These are phyloP conservation scores for Psilanteris sp. DNA, from an alignment of 1,140 invertebrate species.

Conservation along the genomic window DNA sequence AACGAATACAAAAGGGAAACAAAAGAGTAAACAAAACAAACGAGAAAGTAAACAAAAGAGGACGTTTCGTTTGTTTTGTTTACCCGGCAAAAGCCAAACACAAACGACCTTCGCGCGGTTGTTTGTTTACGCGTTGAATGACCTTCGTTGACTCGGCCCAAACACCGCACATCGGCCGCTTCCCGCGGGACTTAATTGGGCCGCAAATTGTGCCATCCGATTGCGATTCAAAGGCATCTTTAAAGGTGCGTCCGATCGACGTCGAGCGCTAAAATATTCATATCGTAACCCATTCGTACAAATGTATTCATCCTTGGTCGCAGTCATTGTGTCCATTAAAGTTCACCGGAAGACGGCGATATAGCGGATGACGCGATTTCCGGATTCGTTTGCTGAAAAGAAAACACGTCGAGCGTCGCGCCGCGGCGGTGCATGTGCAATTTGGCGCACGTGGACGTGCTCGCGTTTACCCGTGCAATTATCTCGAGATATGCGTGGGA, in stretches of 20 bases:
- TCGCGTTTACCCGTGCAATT: constrained; percentile 38
- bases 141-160: too few relatives aligned
- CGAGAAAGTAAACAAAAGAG: too few relatives aligned
- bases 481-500: constrained; percentile 42
- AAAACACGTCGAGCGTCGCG: constrained; percentile 12
- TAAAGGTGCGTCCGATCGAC: not conserved
- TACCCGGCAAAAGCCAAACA: too few relatives aligned
- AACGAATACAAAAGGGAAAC: too few relatives aligned
- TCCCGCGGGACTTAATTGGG: not conserved
- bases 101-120: too few relatives aligned
- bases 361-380: constrained; percentile 69
- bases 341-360: constrained; percentile 64
- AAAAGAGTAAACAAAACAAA: too few relatives aligned
- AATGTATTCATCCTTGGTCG: constrained; percentile 47
- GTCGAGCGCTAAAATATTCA: constrained; percentile 30
- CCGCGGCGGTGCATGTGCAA: constrained; percentile 17
- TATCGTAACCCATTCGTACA: constrained; percentile 34
- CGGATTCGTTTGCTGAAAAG: constrained; percentile 57
- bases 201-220: not conserved
- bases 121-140: too few relatives aligned
- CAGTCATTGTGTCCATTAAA: constrained; percentile 53
- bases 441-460: constrained; percentile 53
- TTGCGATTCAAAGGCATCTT: constrained; percentile 1
- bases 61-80: too few relatives aligned
- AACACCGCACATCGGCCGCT: too few relatives aligned